Percentiles rank a stretch among this genome's conserved stretches.
phyloP scores from a whole-genome alignment of 2,888 invertebrate species.

The Drosophila acutilabella region DNA sequence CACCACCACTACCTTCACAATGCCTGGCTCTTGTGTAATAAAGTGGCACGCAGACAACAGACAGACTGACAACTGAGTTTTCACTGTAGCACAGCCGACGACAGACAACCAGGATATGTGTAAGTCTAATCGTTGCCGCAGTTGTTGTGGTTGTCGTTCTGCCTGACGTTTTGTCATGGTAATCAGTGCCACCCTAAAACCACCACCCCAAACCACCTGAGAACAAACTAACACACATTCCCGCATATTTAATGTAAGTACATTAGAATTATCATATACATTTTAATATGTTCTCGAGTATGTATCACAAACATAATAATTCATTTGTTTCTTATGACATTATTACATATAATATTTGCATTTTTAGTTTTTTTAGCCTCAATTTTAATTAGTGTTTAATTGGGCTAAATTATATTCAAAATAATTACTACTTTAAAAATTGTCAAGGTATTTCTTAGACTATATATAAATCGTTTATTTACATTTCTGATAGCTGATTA shows the following conservation, averaged over 20 bases:
- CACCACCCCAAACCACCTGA: constrained; percentile 7
- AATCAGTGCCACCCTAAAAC: constrained; percentile 45
- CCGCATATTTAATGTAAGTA: constrained; percentile 10
- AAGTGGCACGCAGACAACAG: constrained; percentile 48
- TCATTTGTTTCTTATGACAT: no score
- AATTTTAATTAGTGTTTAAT: no score
- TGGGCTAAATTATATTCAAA: no score
- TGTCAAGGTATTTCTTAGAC: no score
- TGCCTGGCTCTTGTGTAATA: constrained; percentile 40
- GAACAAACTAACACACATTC: constrained; percentile 5
- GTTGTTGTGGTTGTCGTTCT: constrained; percentile 68
- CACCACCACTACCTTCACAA: constrained; percentile 10
- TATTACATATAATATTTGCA: no score
- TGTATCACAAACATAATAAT: not conserved
- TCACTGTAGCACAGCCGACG: constrained; percentile 30
- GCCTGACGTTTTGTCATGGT: constrained; percentile 66
- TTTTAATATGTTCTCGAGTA: not conserved
- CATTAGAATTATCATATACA: not conserved
- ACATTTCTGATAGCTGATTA: no score
- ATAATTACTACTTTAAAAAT: no score
- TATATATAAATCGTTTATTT: no score
- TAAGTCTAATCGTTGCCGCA: constrained; percentile 64
- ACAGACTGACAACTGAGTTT: constrained; percentile 11
- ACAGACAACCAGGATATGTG: constrained; percentile 57
- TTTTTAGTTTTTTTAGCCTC: no score